These are phyloP conservation scores for Pardosa pseudoannulata DNA, from an alignment of 2,888 invertebrate genomes.

Conservation along the genomic window DNA sequence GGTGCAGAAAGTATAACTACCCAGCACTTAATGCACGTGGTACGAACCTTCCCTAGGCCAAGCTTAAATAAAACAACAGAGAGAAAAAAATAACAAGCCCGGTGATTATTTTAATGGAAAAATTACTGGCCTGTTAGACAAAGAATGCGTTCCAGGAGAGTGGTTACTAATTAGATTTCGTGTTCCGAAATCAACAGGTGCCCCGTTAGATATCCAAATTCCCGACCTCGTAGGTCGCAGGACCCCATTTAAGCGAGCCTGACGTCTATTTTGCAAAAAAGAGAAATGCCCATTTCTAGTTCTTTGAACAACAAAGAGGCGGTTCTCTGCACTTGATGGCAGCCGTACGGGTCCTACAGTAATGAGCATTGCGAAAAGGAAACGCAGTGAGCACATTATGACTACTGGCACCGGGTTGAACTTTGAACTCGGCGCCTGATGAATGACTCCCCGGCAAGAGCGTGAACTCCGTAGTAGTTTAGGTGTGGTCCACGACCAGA, in stretches of 20 bases:
- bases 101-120: no score
- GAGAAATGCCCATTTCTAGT: background rate
- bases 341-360: background rate
- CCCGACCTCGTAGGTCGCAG: background rate
- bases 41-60: no score
- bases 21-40: no score
- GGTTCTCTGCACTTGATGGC: conserved; percentile 10
- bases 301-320: conserved; percentile 36
- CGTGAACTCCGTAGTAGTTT: background rate
- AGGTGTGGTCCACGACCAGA: conserved; percentile 40
- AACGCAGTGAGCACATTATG: conserved; percentile 24
- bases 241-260: background rate
- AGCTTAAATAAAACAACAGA: no score
- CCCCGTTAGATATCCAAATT: background rate
- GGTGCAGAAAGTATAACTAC: no score
- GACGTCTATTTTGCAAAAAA: conserved; percentile 45
- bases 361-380: conserved; percentile 41
- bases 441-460: conserved; percentile 5
- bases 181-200: no score
- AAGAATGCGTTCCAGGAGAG: no score
- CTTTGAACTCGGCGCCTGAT: conserved; percentile 35
- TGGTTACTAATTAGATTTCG: no score
- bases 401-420: conserved; percentile 41
- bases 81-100: no score
- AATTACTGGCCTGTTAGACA: no score